A percentile compares a stretch with the other conserved stretches of the same genome.
phyloP scores from a whole-genome alignment of 2,797 vertebrate genomes.

The Clarias platycephalus region DNA sequence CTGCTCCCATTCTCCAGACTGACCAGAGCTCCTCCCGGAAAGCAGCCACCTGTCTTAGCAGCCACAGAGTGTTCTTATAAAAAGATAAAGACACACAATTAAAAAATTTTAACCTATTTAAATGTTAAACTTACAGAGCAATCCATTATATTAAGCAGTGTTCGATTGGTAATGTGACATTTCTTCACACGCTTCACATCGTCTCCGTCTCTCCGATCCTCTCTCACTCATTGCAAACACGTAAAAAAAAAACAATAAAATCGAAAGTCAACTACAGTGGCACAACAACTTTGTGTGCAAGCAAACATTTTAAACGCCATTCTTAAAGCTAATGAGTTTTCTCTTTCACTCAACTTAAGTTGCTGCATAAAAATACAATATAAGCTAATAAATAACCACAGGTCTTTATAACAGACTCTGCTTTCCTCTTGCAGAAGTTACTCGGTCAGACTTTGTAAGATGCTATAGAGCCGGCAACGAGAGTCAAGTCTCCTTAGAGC shows the following conservation, averaged over 20 bases:
- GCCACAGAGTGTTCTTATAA: conserved; percentile 91
- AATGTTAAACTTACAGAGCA: not conserved
- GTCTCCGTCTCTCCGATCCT: conserved; percentile 1
- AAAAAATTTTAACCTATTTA: not conserved
- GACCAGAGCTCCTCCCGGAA: conserved; percentile 82
- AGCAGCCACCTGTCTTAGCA: conserved; percentile 97
- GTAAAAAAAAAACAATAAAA: conserved; percentile 51
- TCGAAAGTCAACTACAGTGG: conserved; percentile 40
- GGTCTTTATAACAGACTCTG: conserved; percentile 51
- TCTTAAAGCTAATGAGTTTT: conserved; percentile 55
- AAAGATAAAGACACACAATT: conserved; percentile 37
- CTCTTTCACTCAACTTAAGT: conserved; percentile 44
- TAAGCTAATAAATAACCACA: conserved; percentile 60
- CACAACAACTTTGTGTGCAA: conserved; percentile 42
- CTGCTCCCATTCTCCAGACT: conserved; percentile 78
- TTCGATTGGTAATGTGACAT: not conserved
- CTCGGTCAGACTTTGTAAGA: conserved; percentile 28
- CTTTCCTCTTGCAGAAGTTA: conserved; percentile 36
- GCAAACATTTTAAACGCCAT: conserved; percentile 52
- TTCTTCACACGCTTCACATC: not conserved
- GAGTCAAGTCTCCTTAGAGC: conserved; percentile 56
- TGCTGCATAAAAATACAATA: conserved; percentile 62
- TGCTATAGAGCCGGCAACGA: conserved; percentile 30
- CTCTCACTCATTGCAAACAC: conserved; percentile 25
- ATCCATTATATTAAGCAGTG: not conserved